phyloP scores from a whole-genome alignment of 2,797 vertebrate genomes.

The Taeniopygia guttata region DNA sequence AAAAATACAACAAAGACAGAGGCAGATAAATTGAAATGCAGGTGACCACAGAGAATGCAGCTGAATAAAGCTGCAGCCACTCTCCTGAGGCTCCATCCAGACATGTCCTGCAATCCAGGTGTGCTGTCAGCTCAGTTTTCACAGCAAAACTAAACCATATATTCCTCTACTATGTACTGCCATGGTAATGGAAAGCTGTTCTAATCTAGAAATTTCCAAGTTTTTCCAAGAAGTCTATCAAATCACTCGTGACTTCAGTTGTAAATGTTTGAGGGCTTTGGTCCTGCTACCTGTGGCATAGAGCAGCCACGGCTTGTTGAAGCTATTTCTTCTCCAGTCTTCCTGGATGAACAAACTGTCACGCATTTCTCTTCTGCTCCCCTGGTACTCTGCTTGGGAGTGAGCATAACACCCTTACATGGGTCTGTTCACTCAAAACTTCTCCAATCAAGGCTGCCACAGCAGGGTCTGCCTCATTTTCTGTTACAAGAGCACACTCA shows the following conservation, averaged over 20 bases:
- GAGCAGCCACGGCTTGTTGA: not conserved
- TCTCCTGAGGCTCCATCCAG: not conserved
- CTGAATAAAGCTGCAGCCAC: not conserved
- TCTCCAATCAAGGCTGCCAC: not conserved
- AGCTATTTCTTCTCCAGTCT: not conserved
- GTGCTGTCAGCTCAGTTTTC: not conserved
- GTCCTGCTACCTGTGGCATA: not conserved
- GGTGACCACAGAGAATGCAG: not conserved
- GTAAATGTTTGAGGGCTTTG: not conserved
- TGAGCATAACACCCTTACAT: not conserved
- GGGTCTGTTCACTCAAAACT: not conserved
- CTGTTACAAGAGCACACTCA: not conserved
- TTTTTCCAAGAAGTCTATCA: not conserved
- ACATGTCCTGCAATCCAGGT: fast-evolving
- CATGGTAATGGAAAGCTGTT: not conserved
- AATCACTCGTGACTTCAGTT: not conserved
- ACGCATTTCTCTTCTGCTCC: not conserved
- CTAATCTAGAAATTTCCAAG: not conserved
- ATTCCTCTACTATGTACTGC: not conserved
- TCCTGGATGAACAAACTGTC: not conserved
- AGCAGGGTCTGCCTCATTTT: not conserved
- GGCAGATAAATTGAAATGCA: not conserved
- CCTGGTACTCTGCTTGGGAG: not conserved
- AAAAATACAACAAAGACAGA: not conserved
- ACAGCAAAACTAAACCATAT: not conserved